A percentile compares a stretch with the other conserved stretches of the same genome.
Conservation (phyloP, 2,888 invertebrate genomes). For the Drosophila mimica region DNA sequence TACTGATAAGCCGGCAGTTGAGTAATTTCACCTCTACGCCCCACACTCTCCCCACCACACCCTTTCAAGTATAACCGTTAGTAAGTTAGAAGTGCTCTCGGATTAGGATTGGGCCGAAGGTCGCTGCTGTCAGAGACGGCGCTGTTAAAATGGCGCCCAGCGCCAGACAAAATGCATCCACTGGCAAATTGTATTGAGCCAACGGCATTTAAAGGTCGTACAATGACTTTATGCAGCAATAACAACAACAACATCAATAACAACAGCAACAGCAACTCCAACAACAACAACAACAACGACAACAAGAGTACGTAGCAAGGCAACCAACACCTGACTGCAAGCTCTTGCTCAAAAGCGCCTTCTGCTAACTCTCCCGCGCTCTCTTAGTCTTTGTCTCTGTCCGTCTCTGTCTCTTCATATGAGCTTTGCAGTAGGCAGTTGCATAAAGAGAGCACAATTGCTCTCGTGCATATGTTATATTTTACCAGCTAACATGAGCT, state of each 20-base stretch:
- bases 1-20: conserved; percentile 47
- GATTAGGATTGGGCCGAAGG: conserved; percentile 31
- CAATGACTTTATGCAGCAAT: conserved; percentile 62
- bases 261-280: not conserved
- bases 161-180: conserved; percentile 26
- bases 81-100: conserved; percentile 5
- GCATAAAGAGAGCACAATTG: not conserved
- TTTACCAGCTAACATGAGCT: not conserved
- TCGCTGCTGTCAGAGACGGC: conserved; percentile 8
- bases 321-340: conserved; percentile 35
- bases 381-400: not conserved
- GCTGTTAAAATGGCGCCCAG: conserved; percentile 15
- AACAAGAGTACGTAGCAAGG: conserved; percentile 19
- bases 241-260: conserved; percentile 7
- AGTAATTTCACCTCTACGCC: conserved; percentile 20
- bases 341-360: conserved; percentile 12
- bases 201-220: conserved; percentile 68
- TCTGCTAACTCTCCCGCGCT: conserved; percentile 11
- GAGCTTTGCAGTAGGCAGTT: conserved; percentile 2
- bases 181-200: conserved; percentile 53
- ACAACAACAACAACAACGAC: not conserved
- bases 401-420: not conserved
- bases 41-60: fast-evolving
- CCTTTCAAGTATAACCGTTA: not conserved
- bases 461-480: not conserved